Conservation (phyloP, 2,888 invertebrate species). For the Hyposoter dolosus region DNA sequence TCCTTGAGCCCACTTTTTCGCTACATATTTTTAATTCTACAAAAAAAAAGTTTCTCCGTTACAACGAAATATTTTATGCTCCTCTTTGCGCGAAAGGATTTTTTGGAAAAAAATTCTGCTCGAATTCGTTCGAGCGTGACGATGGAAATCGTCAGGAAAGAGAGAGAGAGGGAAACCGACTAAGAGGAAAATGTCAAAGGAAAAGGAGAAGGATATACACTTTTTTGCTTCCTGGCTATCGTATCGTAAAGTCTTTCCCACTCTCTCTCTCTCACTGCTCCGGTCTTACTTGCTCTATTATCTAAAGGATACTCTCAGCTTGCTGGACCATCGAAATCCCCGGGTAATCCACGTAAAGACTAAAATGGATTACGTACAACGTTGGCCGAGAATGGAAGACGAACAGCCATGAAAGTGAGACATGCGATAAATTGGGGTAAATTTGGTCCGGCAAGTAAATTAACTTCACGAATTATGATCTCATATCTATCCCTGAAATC, state of each 20-base stretch:
- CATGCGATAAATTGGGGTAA: not conserved
- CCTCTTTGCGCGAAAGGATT: not conserved
- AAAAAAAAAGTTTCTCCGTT: not conserved
- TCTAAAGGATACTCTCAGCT: not conserved
- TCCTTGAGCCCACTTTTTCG: not conserved
- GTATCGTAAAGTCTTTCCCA: not conserved
- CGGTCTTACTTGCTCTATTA: slow-evolving; percentile 19
- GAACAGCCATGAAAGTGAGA: slow-evolving; percentile 51
- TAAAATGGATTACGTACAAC: slow-evolving; percentile 75
- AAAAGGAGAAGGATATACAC: not conserved
- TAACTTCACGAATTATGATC: not conserved
- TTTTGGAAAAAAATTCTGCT: not conserved
- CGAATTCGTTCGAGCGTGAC: slow-evolving; percentile 46
- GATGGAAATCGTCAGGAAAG: not conserved
- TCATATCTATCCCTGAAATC: not conserved
- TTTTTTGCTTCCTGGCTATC: not conserved
- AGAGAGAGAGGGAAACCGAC: not conserved
- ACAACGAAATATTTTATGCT: too few relatives aligned
- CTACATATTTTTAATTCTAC: not conserved
- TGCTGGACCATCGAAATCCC: slow-evolving; percentile 68
- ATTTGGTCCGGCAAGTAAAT: slow-evolving; percentile 21
- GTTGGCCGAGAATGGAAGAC: slow-evolving; percentile 51
- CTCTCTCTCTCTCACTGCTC: slow-evolving; percentile 25
- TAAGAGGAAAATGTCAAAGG: not conserved
- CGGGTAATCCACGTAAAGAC: slow-evolving; percentile 75